Percentiles rank a stretch among this genome's conserved stretches.
These are phyloP conservation scores for Boleophthalmus pectinirostris DNA, from an alignment of 2,113 vertebrate genomes.

Conservation along the genomic window DNA sequence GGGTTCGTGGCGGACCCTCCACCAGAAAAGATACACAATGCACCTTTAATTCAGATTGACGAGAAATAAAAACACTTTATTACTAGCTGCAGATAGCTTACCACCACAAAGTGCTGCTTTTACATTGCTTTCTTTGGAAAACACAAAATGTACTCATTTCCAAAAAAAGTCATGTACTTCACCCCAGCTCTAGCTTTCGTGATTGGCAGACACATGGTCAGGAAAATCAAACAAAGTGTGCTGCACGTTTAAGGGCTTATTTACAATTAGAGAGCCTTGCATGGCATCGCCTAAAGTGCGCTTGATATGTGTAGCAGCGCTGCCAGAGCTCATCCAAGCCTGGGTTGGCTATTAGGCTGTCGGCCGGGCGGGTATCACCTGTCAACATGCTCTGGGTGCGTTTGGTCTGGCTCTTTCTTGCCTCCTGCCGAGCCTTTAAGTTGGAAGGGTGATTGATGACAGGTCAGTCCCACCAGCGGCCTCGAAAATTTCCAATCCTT, in stretches of 20 bases:
- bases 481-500: conserved; percentile 76
- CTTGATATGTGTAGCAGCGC: conserved; percentile 40
- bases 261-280: conserved; percentile 6
- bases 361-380: conserved; percentile 61
- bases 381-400: conserved; percentile 55
- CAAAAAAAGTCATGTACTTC: too few relatives aligned
- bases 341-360: conserved; percentile 58
- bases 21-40: too few relatives aligned
- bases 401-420: conserved; percentile 37
- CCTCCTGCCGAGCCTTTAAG: conserved; percentile 53
- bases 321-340: conserved; percentile 28
- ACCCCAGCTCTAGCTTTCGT: background rate
- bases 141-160: too few relatives aligned
- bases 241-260: conserved; percentile 22
- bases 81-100: too few relatives aligned
- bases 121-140: too few relatives aligned
- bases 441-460: conserved; percentile 78
- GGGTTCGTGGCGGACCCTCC: too few relatives aligned
- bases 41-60: too few relatives aligned
- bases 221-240: background rate
- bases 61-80: too few relatives aligned
- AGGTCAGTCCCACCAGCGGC: conserved; percentile 71
- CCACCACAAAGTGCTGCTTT: too few relatives aligned
- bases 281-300: conserved; percentile 10
- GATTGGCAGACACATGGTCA: background rate